A percentile compares a stretch with the other conserved stretches of the same genome.
These are phyloP conservation scores for Eurosta solidaginis DNA, from an alignment of 1,140 invertebrate genomes.

Conservation along the genomic window DNA sequence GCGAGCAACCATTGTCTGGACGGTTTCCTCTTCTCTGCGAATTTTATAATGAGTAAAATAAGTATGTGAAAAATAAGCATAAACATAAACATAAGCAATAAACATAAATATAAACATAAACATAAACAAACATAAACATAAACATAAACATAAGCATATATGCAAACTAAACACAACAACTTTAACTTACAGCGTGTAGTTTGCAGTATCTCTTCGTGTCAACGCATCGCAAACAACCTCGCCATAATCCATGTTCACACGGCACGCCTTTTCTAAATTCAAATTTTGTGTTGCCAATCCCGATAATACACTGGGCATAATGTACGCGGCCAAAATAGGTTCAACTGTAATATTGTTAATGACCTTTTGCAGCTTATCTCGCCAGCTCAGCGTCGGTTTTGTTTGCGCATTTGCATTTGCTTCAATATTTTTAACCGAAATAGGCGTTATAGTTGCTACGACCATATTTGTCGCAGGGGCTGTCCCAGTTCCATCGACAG, in stretches of 20 bases:
- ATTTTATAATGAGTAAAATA: not conserved
- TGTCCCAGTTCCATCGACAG: not conserved
- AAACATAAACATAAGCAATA: not conserved
- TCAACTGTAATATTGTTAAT: conserved; percentile 77
- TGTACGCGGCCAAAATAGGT: conserved; percentile 77
- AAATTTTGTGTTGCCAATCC: conserved; percentile 80
- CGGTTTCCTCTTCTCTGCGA: conserved; percentile 69
- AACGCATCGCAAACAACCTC: conserved; percentile 75
- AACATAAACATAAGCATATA: not conserved
- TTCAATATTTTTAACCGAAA: not conserved
- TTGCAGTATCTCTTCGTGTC: conserved; percentile 70
- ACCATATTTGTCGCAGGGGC: not conserved
- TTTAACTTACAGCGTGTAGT: conserved; percentile 65
- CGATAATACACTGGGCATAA: conserved; percentile 77
- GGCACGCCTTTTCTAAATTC: conserved; percentile 81
- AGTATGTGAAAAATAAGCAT: not conserved
- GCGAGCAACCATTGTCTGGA: conserved; percentile 75
- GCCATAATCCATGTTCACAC: conserved; percentile 75
- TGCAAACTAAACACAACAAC: not conserved
- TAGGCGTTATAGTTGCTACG: not conserved
- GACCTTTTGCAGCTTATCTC: conserved; percentile 64
- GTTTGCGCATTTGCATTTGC: not conserved
- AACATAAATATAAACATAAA: no score
- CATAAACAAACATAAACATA: not conserved
- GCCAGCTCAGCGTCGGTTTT: conserved; percentile 57